Evolutionary conservation across 2,888 invertebrate species (phyloP), one percentile per base, ranked within the genome.

Genomic region (Tenthredo notha): DNA sequence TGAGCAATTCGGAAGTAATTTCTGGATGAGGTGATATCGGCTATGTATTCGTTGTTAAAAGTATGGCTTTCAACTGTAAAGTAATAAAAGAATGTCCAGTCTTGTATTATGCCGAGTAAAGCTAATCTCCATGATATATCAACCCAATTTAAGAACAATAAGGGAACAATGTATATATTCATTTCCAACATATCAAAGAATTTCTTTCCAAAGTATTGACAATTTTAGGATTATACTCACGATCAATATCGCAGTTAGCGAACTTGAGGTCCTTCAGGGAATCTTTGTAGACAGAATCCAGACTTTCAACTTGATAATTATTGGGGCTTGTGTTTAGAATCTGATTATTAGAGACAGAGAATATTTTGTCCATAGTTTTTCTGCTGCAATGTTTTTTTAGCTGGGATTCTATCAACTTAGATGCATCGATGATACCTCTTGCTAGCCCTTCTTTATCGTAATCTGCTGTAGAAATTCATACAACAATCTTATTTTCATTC

Each of bases 181-280:
- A 18, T 74, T 25, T 6, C 9, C 2, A 74, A 43, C 21, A 21
- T 40, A 5, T 67, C n/a, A 29, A 58, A 25, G 25, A 50, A 78
- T 25, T 67, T 54, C 0, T 21, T 54, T 18, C 1, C 18, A 0
- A 37, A 84, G 9, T n/a, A 65, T 29, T 15, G 40, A 67, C 1
- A 33, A 54, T 58, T 25, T 21, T 70, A 43, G n/a, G 70, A 75
- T 65, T 65, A 74, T 40, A 85, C 86, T 85, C 72, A 87, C 88
- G 84, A 61, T 87, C 86, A 61, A 88, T 87, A 85, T 88, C 86
- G 86, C 86, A 87, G 77, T 85, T 86, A 58, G 84, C 61, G 43
- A 87, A 86, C 85, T 88, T 87, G 21, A 87, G 29, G 29, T 86
- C 86, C 72, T 86, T 86, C 2, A 88, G 84, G 12, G 86, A 61